Evolutionary conservation across 2,888 invertebrate species (phyloP), one percentile per base, ranked within the genome.

Genomic region (Cyclophora albipunctata): DNA sequence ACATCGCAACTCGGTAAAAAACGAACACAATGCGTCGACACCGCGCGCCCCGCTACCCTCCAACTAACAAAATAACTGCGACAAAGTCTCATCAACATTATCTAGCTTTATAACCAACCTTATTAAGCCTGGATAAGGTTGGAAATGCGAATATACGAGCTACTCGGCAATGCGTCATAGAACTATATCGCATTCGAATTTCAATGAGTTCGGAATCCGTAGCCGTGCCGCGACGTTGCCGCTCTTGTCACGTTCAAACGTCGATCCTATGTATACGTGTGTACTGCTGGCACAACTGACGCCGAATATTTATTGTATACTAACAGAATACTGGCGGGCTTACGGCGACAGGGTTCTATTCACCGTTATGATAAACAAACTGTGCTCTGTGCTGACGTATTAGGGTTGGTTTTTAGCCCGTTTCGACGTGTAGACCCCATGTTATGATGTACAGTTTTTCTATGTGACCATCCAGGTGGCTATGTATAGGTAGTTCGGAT

Each of bases 231-330:
- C 87, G 81, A 79, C 80, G 88, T 87, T 87, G 87, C 86, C 87
- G 79, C 69, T 81, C 84, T 78, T 77, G 64, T 74, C 79, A 72
- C 60, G 76, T 77, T 69, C 73, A 82, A 73, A 74, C 82, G 79
- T 73, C 75, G 75, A 69, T 73, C 70, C 78, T 87, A 85, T 87
- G 84, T 87, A 85, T 87, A 84, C 81, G 84, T 85, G 84, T 86
- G 84, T 76, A 72, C 73, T 81, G 75, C 76, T 77, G 81, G 79
- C 81, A 85, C 87, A 86, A 88, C 87, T 87, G 87, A 84, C 88
- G 84, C 87, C 85, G 85, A 86, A 88, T 88, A 87, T 86, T 88
- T 87, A 87, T 87, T 87, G 87, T 87, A 86, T 87, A 87, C 85
- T 84, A 85, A 86, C 86, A 85, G 84, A 86, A 84, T 79, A 85